Percentiles rank a stretch among this genome's conserved stretches.
Conservation (phyloP, 2,113 vertebrate species). For the Murina feae region DNA sequence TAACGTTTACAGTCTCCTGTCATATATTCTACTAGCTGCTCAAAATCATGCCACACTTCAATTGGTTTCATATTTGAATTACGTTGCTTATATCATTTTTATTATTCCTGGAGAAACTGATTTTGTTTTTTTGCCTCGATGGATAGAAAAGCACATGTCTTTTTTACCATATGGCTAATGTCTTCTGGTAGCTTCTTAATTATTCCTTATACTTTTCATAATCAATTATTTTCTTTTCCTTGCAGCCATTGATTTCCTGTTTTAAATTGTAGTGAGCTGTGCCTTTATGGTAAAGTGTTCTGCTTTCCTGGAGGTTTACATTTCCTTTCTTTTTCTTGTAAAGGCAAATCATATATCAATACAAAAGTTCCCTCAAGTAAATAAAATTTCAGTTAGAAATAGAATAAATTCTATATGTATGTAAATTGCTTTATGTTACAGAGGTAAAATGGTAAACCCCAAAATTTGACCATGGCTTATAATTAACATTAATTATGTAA, state of each 20-base stretch:
- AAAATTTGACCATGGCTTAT: not conserved
- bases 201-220: not conserved
- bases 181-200: not conserved
- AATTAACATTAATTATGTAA: slow-evolving; percentile 10
- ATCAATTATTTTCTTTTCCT: slow-evolving; percentile 26
- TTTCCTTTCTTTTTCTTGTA: not conserved
- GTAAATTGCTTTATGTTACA: not conserved
- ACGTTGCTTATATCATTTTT: not conserved
- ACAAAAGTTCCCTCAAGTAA: not conserved
- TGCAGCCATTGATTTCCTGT: not conserved
- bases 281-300: not conserved
- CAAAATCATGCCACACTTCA: not conserved
- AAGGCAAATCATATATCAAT: not conserved
- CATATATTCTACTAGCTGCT: not conserved
- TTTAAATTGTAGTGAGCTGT: not conserved
- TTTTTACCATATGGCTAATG: not conserved
- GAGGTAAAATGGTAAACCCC: not conserved
- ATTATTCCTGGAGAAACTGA: not conserved
- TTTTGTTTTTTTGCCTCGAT: not conserved
- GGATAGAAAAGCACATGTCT: not conserved
- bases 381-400: slow-evolving; percentile 23
- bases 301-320: not conserved
- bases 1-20: not conserved
- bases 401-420: not conserved
- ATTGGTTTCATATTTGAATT: slow-evolving; percentile 9